These are phyloP conservation scores for Cochlearius cochlearius DNA, from an alignment of 2,113 vertebrate genomes.

Conservation along the genomic window DNA sequence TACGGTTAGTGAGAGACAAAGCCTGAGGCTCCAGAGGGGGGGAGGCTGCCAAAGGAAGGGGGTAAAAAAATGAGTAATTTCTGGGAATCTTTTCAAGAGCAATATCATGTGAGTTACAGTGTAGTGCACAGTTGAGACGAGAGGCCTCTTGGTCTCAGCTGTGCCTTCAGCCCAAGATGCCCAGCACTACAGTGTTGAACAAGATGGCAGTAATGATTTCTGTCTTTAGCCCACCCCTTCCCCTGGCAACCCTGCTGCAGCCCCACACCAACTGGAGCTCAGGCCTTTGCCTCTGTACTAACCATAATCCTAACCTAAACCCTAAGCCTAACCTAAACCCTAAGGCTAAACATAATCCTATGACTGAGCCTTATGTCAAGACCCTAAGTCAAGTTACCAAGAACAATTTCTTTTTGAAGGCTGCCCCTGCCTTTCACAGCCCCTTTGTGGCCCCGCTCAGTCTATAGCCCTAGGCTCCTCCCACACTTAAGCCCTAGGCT, in stretches of 20 bases:
- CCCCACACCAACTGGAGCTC: background rate
- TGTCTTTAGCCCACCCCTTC: background rate
- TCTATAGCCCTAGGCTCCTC: background rate
- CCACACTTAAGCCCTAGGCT: accelerated
- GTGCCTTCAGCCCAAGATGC: background rate
- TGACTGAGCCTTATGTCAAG: background rate
- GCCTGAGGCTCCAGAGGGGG: background rate
- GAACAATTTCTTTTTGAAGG: background rate
- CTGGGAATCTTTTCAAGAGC: background rate
- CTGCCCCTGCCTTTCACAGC: background rate
- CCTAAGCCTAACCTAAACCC: background rate
- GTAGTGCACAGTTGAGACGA: background rate
- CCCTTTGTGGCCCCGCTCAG: background rate
- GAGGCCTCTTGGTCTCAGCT: background rate
- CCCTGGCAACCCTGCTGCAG: background rate
- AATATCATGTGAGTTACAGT: accelerated
- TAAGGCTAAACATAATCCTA: background rate
- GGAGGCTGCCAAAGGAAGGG: background rate
- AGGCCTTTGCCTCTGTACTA: background rate
- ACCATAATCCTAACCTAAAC: background rate
- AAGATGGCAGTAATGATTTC: background rate
- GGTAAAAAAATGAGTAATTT: background rate
- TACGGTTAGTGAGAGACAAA: background rate
- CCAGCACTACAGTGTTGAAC: background rate
- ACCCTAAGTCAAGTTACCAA: background rate